These are phyloP conservation scores for Ectemnius cavifrons DNA, from an alignment of 2,888 invertebrate genomes.

Conservation along the genomic window DNA sequence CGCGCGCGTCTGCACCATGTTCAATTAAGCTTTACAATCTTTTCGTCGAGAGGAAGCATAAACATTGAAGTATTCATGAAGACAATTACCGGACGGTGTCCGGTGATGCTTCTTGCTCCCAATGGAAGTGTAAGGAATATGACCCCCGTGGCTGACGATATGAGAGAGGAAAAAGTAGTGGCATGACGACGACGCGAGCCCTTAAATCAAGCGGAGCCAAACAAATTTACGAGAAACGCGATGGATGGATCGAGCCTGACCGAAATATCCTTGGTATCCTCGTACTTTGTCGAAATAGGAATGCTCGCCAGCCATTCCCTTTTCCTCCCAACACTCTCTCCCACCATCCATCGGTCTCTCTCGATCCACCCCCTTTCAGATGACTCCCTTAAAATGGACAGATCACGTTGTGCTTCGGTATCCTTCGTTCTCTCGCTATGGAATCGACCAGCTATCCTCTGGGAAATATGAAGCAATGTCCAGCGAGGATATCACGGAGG, in stretches of 20 bases:
- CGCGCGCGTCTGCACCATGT: no score
- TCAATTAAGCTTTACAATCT: no score
- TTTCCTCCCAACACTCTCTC: constrained; percentile 12
- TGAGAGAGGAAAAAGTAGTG: no score
- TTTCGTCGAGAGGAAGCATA: no score
- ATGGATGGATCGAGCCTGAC: constrained; percentile 44
- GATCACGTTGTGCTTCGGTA: constrained; percentile 4
- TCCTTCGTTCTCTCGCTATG: constrained; percentile 55
- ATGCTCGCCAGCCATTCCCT: constrained; percentile 52
- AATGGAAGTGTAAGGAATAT: neutral
- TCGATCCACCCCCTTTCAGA: neutral
- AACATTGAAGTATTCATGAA: no score
- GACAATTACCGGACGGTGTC: no score
- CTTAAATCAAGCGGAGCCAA: constrained; percentile 11
- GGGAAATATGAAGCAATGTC: constrained; percentile 63
- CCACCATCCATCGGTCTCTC: no score
- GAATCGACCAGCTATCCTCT: constrained; percentile 58
- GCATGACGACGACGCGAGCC: neutral
- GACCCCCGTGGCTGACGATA: neutral
- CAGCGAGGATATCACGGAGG: constrained; percentile 9
- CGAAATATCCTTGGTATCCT: constrained; percentile 46
- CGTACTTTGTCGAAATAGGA: constrained; percentile 59
- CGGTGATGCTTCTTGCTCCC: no score
- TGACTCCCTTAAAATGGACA: neutral
- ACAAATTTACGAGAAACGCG: constrained; percentile 40